Conservation (phyloP, 2,797 vertebrate genomes). For the Phrynocephalus guinanensis region DNA sequence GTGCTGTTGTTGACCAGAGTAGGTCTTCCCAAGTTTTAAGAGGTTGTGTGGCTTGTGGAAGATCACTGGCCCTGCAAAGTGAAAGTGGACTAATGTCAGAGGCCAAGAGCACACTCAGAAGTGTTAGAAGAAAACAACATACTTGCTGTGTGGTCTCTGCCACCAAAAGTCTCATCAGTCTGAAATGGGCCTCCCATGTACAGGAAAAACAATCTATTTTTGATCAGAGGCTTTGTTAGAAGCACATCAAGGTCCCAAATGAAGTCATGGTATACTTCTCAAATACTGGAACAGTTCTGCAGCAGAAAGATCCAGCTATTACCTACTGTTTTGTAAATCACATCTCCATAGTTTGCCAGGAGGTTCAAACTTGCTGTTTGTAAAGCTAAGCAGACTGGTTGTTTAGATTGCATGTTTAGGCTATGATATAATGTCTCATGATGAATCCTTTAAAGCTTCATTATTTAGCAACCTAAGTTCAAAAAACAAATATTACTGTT, state of each 20-base stretch:
- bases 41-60: conserved; percentile 29
- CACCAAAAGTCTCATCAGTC: conserved; percentile 55
- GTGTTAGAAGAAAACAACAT: conserved; percentile 34
- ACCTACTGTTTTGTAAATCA: conserved; percentile 84
- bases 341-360: conserved; percentile 75
- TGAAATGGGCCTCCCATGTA: conserved; percentile 46
- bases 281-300: conserved; percentile 68
- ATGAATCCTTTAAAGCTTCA: conserved; percentile 65
- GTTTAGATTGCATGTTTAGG: conserved; percentile 79
- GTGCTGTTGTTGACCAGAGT: conserved; percentile 16
- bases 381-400: conserved; percentile 76
- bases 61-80: conserved; percentile 14
- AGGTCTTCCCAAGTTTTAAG: conserved; percentile 20
- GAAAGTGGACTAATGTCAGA: conserved; percentile 31
- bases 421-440: conserved; percentile 82
- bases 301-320: conserved; percentile 77
- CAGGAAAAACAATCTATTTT: conserved; percentile 23
- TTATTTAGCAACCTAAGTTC: conserved; percentile 57
- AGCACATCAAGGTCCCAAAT: conserved; percentile 68
- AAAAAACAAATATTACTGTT: conserved; percentile 50
- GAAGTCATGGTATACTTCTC: conserved; percentile 77
- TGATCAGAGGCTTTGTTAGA: conserved; percentile 61
- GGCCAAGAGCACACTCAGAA: conserved; percentile 44
- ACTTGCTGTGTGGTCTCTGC: conserved; percentile 72
- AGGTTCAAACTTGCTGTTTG: conserved; percentile 75